Conservation (phyloP, 2,113 vertebrate species). For the Tetrao urogallus region DNA sequence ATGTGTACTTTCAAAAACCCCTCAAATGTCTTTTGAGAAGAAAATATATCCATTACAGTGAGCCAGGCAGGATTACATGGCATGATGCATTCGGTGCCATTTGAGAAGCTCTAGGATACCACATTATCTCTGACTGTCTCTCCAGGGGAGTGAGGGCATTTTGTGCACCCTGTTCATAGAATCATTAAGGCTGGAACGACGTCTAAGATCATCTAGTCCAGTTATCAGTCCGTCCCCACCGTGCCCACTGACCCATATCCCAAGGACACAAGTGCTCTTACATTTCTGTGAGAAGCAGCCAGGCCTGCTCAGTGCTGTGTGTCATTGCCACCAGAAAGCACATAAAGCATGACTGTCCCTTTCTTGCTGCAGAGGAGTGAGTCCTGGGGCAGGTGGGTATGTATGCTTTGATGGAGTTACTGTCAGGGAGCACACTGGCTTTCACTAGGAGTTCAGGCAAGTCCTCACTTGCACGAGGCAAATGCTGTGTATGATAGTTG, state of each 20-base stretch:
- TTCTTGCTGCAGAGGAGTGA: background rate
- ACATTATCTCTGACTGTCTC: background rate
- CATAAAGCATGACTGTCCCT: background rate
- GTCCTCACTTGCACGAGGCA: background rate
- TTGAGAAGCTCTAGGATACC: background rate
- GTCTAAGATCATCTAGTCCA: too few relatives aligned
- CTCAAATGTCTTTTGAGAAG: background rate
- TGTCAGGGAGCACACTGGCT: background rate
- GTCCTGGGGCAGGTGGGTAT: background rate
- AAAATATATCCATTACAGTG: background rate
- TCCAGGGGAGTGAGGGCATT: background rate
- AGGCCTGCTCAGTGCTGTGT: background rate
- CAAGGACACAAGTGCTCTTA: background rate
- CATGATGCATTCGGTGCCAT: background rate
- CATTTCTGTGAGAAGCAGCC: background rate
- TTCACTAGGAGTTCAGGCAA: background rate
- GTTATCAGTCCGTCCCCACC: too few relatives aligned
- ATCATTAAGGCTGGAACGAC: too few relatives aligned
- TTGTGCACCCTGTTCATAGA: background rate
- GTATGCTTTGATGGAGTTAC: background rate
- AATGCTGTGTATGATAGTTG: background rate
- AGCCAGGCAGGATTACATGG: background rate
- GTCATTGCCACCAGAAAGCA: constrained; percentile 9
- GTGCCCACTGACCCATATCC: too few relatives aligned
- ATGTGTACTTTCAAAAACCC: background rate